Evolutionary conservation across 2,113 vertebrate species (phyloP), one percentile per base, ranked within the genome.

Genomic region (Mola mola): DNA sequence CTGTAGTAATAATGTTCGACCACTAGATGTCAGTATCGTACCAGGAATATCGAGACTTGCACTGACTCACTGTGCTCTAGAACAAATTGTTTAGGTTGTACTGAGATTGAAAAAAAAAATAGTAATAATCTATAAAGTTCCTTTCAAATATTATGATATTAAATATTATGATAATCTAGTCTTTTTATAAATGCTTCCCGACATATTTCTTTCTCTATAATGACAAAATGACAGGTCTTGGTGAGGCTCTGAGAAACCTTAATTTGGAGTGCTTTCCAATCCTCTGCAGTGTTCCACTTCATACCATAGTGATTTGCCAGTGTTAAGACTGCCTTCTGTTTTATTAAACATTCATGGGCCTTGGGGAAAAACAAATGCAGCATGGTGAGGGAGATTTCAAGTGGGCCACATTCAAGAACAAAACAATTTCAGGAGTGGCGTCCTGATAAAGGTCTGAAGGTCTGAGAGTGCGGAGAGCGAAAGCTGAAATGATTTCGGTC

Each of bases 11-110:
- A 6, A 26, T 2, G 8, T 42, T 7, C 0, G 5, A 21, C 79
- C 87, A 76, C 61, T 47, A 80, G 83, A 19, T 74, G 87, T 47
- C 83, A 72, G 29, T 15, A 22, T 36, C 37, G 1, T 6, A 38
- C 7, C 19, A 40, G 12, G 41, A 47, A 62, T 50, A 17, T 2
- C 1, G 19, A 36, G n/a, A n/a, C n/a, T n/a, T n/a, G n/a, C n/a
- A n/a, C n/a, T n/a, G n/a, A n/a, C n/a, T n/a, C n/a, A n/a, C n/a
- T n/a, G n/a, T n/a, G n/a, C n/a, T n/a, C n/a, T n/a, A n/a, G n/a
- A n/a, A n/a, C n/a, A n/a, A n/a, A n/a, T n/a, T n/a, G n/a, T n/a
- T n/a, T n/a, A n/a, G n/a, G n/a, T 29, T 29, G 28, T 29, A 7
- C 28, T 29, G 28, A 7, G 28, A 29, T 29, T 29, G 9, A 29